These are phyloP conservation scores for Drosophila pseudotalamancana DNA, from an alignment of 2,888 invertebrate genomes.

Conservation along the genomic window DNA sequence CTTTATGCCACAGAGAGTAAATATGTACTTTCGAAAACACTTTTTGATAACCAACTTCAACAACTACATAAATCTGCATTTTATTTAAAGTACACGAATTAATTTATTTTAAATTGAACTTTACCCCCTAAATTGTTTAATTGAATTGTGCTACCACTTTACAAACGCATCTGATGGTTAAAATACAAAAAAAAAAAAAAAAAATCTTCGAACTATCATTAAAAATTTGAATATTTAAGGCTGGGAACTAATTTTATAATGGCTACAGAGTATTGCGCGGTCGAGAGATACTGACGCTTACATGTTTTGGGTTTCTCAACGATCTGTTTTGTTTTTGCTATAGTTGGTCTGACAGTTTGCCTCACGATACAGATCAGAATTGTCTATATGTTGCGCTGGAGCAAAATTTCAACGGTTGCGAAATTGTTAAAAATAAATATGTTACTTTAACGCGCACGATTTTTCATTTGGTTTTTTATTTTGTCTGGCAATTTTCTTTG, in stretches of 20 bases:
- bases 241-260: background rate
- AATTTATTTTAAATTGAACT: no score
- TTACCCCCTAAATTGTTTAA: no score
- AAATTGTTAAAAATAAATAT: slow-evolving; percentile 79
- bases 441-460: slow-evolving; percentile 62
- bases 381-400: slow-evolving; percentile 56
- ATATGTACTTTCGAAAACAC: no score
- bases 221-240: background rate
- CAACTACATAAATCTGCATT: no score
- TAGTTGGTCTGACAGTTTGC: slow-evolving; percentile 28
- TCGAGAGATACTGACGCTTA: background rate
- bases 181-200: no score
- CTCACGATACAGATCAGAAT: slow-evolving; percentile 27
- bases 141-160: no score
- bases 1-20: no score
- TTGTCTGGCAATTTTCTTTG: slow-evolving; percentile 30
- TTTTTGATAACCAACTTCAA: no score
- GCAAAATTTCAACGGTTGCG: slow-evolving; percentile 69
- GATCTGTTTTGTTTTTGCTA: slow-evolving; percentile 43
- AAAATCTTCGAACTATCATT: background rate
- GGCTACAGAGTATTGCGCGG: background rate
- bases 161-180: no score
- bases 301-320: slow-evolving; percentile 42
- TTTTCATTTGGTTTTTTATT: slow-evolving; percentile 31
- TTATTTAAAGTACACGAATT: no score